These are phyloP conservation scores for Neuroterus valhalla DNA, from an alignment of 1,140 invertebrate genomes.

Conservation along the genomic window DNA sequence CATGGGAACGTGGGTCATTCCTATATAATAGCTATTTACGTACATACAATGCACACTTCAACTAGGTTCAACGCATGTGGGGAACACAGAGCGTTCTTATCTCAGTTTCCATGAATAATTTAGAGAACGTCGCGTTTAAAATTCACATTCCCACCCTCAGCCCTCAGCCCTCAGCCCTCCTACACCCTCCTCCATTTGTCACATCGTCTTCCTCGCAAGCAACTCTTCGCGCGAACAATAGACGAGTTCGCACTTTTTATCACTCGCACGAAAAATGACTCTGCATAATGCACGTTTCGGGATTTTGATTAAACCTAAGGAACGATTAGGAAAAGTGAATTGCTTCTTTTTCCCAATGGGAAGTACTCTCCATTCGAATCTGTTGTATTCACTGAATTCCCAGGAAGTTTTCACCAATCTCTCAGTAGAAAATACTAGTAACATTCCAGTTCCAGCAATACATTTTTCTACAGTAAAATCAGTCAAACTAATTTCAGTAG, in stretches of 20 bases:
- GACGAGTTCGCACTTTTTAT: slow-evolving; percentile 19
- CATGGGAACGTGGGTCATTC: slow-evolving; percentile 29
- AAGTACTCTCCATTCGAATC: too few species aligned
- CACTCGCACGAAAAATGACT: not conserved
- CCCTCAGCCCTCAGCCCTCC: not conserved
- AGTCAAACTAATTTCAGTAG: too few species aligned
- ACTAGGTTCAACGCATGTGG: slow-evolving; percentile 56
- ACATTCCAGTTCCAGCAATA: too few species aligned
- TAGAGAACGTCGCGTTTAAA: slow-evolving; percentile 56
- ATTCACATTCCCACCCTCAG: slow-evolving; percentile 41
- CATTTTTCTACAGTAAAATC: too few species aligned
- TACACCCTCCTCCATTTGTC: not conserved
- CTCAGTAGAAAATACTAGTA: too few species aligned
- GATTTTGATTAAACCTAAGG: not conserved
- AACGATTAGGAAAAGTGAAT: not conserved
- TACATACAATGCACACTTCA: slow-evolving; percentile 9
- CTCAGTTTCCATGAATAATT: slow-evolving; percentile 62
- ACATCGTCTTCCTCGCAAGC: slow-evolving; percentile 12
- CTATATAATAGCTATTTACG: slow-evolving; percentile 30
- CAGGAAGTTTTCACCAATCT: too few species aligned
- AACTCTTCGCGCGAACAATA: slow-evolving; percentile 7
- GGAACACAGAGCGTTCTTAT: slow-evolving; percentile 55
- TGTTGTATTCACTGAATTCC: too few species aligned
- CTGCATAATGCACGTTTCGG: not conserved
- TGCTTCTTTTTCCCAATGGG: too few species aligned